Conservation (phyloP, 2,797 vertebrate species). For the Zalophus californianus region DNA sequence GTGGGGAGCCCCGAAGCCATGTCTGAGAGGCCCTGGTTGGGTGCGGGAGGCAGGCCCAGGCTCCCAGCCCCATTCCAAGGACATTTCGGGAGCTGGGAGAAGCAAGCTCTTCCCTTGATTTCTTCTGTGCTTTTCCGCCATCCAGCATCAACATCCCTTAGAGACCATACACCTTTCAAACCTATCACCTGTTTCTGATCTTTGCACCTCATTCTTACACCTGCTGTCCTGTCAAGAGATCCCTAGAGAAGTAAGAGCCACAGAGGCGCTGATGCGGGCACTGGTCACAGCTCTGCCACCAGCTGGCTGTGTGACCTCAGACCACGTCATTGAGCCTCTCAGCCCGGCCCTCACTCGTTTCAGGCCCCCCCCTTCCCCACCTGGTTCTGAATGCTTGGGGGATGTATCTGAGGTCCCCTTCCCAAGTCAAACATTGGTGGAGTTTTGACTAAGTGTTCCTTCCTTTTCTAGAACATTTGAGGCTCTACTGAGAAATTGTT, state of each 20-base stretch:
- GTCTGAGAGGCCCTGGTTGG: too few species aligned
- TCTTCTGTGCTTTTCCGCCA: not conserved
- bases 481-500: not conserved
- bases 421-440: not conserved
- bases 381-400: too few species aligned
- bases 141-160: not conserved
- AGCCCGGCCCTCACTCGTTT: too few species aligned
- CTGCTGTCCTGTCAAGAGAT: not conserved
- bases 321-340: not conserved
- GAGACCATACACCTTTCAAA: not conserved
- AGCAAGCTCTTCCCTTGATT: not conserved
- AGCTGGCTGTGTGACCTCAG: not conserved
- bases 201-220: too few species aligned
- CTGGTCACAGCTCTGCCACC: not conserved
- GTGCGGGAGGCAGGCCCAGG: not conserved
- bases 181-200: not conserved
- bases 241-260: not conserved
- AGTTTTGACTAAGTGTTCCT: not conserved
- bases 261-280: not conserved
- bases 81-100: not conserved
- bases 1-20: not conserved
- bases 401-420: not conserved
- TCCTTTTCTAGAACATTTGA: not conserved
- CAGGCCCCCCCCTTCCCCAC: not conserved
- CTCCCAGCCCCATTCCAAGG: not conserved